phyloP scores from a whole-genome alignment of 2,797 vertebrate genomes.

The Tapera naevia region DNA sequence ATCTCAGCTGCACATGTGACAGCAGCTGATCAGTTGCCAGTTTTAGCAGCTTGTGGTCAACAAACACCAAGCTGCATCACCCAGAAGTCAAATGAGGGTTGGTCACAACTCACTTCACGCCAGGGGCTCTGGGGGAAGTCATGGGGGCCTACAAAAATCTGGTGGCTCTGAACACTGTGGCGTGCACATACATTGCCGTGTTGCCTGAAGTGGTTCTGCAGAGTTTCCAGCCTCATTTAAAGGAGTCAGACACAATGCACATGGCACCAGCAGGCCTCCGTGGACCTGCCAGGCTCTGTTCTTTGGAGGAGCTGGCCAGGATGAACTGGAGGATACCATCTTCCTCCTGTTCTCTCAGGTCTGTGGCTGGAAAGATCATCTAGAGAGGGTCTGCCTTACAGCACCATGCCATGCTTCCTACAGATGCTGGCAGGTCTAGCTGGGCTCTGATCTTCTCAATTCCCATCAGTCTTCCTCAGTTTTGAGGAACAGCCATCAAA shows the following conservation, averaged over 20 bases:
- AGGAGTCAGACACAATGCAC: background rate
- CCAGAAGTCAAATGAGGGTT: conserved; percentile 35
- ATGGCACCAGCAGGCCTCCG: background rate
- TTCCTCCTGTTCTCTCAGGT: background rate
- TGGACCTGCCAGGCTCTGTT: background rate
- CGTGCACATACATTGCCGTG: fast-evolving
- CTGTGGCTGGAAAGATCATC: background rate
- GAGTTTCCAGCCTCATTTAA: background rate
- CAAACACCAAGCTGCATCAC: conserved; percentile 33
- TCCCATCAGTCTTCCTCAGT: background rate
- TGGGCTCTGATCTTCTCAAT: background rate
- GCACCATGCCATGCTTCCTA: fast-evolving
- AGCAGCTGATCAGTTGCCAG: conserved; percentile 41
- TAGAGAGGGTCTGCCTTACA: background rate
- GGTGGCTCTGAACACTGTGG: background rate
- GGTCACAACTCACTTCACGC: background rate
- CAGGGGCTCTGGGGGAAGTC: fast-evolving
- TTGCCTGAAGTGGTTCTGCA: background rate
- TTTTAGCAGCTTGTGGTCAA: conserved; percentile 45
- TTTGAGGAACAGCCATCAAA: background rate
- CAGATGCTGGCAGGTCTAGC: background rate
- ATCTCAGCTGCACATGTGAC: conserved; percentile 9
- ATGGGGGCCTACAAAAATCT: background rate
- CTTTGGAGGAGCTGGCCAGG: background rate
- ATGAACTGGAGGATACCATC: background rate